Base-by-base conservation (phyloP, 2,888 invertebrate species). In the Chrysomela aeneicollis region DNA sequence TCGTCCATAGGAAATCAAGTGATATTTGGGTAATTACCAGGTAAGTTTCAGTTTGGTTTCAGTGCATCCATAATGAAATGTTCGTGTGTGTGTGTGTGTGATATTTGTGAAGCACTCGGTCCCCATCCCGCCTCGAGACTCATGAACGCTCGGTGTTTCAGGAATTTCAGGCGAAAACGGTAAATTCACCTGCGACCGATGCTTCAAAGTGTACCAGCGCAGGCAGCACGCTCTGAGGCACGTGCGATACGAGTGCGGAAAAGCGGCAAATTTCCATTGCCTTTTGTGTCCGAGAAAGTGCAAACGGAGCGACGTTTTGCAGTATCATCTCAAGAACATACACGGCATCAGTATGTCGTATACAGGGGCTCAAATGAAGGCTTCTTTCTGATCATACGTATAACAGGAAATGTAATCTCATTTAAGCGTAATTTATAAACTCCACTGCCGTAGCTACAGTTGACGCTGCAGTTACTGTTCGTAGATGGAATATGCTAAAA, bases 211-310 rank as follows among this genome's bases (percentile, higher is more conserved):
- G 3, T 65, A 64, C 42, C 52, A 54, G 22, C 26, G 59, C 30
- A 67, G 65, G 51, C 51, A 57, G 10, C 60, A 64, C 30, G 86
- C 92, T 74, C 86, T 88, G 76, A 67, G 73, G 17, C 76, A 76
- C 55, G 58, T 65, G 30, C 71, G 72, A 55, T 71, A 80, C 51
- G 80, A 82, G 64, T 77, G 77, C 60, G 76, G 77, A 6, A 74
- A 75, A 61, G 70, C 72, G 46, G 73, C 76, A 35, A 61, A 75
- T 15, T 77, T 76, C 60, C 77, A 78, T 62, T 79, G 79, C 58
- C 77, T 74, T 17, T 58, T 77, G 22, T 79, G 79, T 71, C 77
- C 77, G 4, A 74, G 77, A 50, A 77, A 74, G 68, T 77, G 77
- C 61, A 79, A 77, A 66, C 63, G 75, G 52, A 76, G 74, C 19